These are phyloP conservation scores for Tonatia bakeri DNA, from an alignment of 2,113 vertebrate species.

Conservation along the genomic window DNA sequence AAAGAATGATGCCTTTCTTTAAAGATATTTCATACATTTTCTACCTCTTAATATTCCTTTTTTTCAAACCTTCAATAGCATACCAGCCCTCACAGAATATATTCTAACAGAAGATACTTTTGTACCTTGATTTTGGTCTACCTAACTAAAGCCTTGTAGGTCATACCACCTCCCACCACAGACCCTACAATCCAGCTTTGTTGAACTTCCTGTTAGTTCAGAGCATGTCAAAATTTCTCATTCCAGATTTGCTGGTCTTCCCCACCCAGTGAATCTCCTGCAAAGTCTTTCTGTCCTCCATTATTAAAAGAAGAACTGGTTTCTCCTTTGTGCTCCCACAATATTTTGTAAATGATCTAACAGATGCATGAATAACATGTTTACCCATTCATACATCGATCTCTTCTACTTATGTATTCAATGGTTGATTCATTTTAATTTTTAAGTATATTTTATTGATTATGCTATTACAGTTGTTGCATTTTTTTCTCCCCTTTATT, in stretches of 20 bases:
- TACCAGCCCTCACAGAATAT: background rate
- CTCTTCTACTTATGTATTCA: too few species aligned
- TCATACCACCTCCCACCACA: background rate
- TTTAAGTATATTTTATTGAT: too few species aligned
- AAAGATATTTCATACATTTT: conserved; percentile 16
- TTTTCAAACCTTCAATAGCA: background rate
- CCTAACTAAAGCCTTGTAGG: background rate
- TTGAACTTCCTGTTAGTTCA: background rate
- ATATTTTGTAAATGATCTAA: background rate
- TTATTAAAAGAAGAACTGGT: background rate
- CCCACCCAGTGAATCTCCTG: background rate
- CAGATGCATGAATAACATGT: background rate
- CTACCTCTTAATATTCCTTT: conserved; percentile 17
- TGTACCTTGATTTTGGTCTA: background rate
- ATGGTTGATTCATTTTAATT: too few species aligned
- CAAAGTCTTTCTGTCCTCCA: background rate
- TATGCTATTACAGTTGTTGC: too few species aligned
- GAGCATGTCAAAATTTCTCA: background rate
- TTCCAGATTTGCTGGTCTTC: background rate
- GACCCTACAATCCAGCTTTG: background rate
- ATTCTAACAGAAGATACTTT: background rate
- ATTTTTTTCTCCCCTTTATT: too few species aligned
- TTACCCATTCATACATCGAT: background rate
- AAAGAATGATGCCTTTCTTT: background rate
- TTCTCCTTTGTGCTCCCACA: background rate